phyloP scores from a whole-genome alignment of 1,140 invertebrate genomes.

The Psix sp. region DNA sequence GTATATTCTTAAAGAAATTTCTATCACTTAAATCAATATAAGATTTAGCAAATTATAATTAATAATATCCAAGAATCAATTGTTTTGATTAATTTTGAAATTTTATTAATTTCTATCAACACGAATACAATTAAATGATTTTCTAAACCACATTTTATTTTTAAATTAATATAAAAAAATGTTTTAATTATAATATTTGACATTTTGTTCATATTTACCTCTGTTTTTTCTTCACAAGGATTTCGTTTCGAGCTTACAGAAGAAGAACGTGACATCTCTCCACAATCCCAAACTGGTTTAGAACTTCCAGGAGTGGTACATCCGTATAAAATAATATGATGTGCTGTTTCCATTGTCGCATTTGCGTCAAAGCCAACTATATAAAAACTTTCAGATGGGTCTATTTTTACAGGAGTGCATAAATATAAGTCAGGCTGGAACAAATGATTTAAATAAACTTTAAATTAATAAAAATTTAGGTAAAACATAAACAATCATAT shows the following conservation, averaged over 20 bases:
- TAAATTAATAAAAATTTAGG: neutral
- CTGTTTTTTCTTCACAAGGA: slow-evolving; percentile 84
- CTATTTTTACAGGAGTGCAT: slow-evolving; percentile 88
- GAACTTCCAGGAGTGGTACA: slow-evolving; percentile 89
- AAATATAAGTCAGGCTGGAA: slow-evolving; percentile 90
- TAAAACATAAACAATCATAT: too few species aligned
- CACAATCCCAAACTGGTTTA: slow-evolving; percentile 92
- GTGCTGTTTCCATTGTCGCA: slow-evolving; percentile 91
- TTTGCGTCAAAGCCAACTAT: slow-evolving; percentile 96
- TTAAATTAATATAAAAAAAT: neutral
- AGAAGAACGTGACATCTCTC: slow-evolving; percentile 85
- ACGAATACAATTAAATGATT: too few species aligned
- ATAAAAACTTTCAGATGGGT: slow-evolving; percentile 83
- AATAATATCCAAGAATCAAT: too few species aligned
- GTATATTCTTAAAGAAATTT: too few species aligned
- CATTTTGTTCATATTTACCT: slow-evolving; percentile 75
- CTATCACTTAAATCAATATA: too few species aligned
- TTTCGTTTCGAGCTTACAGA: slow-evolving; percentile 71
- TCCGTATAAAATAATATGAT: slow-evolving; percentile 98
- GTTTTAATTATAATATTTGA: neutral
- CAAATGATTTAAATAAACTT: slow-evolving; percentile 42
- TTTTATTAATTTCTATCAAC: too few species aligned
- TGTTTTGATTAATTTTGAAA: too few species aligned
- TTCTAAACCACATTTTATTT: too few species aligned
- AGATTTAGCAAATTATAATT: too few species aligned